Percentiles rank a stretch among this genome's conserved stretches.
These are phyloP conservation scores for Aphelinus atriplicis DNA, from an alignment of 1,140 invertebrate species.

Conservation along the genomic window DNA sequence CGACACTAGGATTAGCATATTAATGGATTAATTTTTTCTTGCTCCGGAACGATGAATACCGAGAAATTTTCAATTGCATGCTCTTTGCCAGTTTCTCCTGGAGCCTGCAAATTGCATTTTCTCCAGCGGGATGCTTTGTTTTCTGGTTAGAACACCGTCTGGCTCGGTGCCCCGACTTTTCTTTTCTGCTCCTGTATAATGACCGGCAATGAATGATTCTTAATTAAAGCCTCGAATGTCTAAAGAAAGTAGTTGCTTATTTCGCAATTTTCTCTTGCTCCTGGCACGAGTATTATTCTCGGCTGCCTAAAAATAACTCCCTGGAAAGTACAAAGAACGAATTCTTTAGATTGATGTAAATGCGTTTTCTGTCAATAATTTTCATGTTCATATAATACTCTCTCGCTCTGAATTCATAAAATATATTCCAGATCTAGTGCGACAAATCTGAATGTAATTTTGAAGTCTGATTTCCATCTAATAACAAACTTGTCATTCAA, in stretches of 20 bases:
- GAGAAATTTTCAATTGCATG: slow-evolving; percentile 33
- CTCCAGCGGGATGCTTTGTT: slow-evolving; percentile 16
- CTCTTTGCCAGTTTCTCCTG: slow-evolving; percentile 22
- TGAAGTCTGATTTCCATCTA: no score
- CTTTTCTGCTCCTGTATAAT: slow-evolving; percentile 1
- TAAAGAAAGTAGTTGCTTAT: background rate
- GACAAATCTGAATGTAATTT: no score
- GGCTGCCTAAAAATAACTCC: no score
- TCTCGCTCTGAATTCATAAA: no score
- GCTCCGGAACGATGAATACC: slow-evolving; percentile 23
- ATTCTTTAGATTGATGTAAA: no score
- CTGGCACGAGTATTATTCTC: no score
- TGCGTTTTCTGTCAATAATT: no score
- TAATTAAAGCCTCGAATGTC: slow-evolving; percentile 1
- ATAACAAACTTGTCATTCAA: no score
- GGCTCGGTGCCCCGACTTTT: background rate
- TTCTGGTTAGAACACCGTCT: background rate
- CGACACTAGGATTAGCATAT: slow-evolving; percentile 26
- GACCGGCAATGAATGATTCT: slow-evolving; percentile 10
- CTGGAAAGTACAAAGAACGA: no score
- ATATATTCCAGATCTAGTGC: no score
- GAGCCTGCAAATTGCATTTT: slow-evolving; percentile 26
- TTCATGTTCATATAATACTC: no score
- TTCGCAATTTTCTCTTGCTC: no score
- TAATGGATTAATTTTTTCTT: slow-evolving; percentile 35